Evolutionary conservation across 2,113 vertebrate species (phyloP), one percentile per base, ranked within the genome.

Genomic region (Cavia aperea): DNA sequence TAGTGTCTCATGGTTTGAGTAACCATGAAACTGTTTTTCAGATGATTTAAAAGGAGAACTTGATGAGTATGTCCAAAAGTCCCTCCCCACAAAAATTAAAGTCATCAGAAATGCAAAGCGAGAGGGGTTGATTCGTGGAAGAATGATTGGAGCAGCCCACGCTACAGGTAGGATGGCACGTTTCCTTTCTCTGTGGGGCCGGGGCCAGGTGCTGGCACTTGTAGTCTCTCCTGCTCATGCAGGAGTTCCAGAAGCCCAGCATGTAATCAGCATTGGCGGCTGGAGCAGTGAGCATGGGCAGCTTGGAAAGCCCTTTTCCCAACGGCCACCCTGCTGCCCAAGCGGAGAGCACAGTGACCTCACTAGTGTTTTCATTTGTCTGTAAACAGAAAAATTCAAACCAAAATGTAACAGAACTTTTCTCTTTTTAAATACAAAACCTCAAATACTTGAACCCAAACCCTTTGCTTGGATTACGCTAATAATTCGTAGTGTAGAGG

Each of bases 121-220:
- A 15, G 99, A 99, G 97, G 99, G 99, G 6, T 96, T 99, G 94
- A 99, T 99, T 96, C 97, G 99, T 89, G 99, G 99, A 89, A 98
- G 99, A 66, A 99, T 99, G 99, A 97, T 99, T 0, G 99, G 99
- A 96, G 99, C 99, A 1, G 98, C 98, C 10, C 99, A 99, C 7
- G 99, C 99, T 0, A 98, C 98, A 95, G 99, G 99, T 99, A 96
- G 4, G 0, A 2, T 46, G 2, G 43, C 13, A 7, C 1, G 0
- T 0, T 0, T 36, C 54, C n/a, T 24, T 51, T 33, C 51, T 33
- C 12, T 14, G 6, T 46, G 16, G 36, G 56, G 56, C 24, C 31
- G 2, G 29, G 2, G 39, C 39, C 62, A 36, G 66, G 39, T 4
- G 33, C 18, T 36, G 18, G 31, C 14, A 16, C 82, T 15, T 0